Percentiles rank a stretch among this genome's conserved stretches.
phyloP scores from a whole-genome alignment of 2,113 vertebrate genomes.

The Spermophilus dauricus region DNA sequence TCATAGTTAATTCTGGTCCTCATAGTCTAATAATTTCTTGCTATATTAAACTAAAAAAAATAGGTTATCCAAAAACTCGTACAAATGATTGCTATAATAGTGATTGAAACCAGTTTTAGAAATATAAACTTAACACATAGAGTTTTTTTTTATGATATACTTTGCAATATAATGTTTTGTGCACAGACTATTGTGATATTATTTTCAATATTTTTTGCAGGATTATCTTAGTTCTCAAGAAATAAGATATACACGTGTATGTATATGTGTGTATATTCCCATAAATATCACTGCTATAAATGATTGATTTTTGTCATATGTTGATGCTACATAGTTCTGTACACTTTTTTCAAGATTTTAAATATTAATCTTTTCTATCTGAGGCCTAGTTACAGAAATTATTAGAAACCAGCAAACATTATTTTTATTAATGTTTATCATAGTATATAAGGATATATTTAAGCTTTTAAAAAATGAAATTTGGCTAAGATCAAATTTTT shows the following conservation, averaged over 20 bases:
- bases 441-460: not conserved
- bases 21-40: not conserved
- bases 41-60: not conserved
- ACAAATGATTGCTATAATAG: not conserved
- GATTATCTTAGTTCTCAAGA: slow-evolving; percentile 51
- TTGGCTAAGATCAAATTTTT: slow-evolving; percentile 37
- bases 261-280: not conserved
- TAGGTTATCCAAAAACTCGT: not conserved
- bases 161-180: slow-evolving; percentile 32
- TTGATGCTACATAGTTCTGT: not conserved
- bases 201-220: slow-evolving; percentile 32
- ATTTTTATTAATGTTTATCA: not conserved
- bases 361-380: not conserved
- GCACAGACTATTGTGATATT: slow-evolving; percentile 25
- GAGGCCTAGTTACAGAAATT: not conserved
- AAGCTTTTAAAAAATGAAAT: slow-evolving; percentile 13
- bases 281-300: not conserved
- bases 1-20: not conserved
- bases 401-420: slow-evolving; percentile 53
- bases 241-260: not conserved
- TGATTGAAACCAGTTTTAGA: not conserved
- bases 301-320: slow-evolving; percentile 56
- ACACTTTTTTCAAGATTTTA: slow-evolving; percentile 16
- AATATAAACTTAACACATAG: not conserved
- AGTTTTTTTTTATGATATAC: slow-evolving; percentile 13